Evolutionary conservation across 2,888 invertebrate species (phyloP), one percentile per base, ranked within the genome.

Genomic region (Ophioninae sp.): DNA sequence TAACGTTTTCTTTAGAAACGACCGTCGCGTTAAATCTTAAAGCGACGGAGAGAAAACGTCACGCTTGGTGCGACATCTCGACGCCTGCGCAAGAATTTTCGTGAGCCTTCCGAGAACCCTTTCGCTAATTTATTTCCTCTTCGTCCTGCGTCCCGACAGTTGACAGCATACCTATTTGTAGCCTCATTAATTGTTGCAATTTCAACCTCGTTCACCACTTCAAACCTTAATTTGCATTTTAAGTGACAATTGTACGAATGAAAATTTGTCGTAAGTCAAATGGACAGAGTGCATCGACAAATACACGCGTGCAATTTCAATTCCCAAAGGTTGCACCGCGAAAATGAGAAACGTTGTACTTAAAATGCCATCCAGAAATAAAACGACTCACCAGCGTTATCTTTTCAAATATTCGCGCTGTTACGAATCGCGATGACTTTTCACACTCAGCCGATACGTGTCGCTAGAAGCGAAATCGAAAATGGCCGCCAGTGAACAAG

Each of bases 71-170:
- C 82, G 79, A 82, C 75, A 78, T 79, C 82, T 59, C 65, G 83
- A 84, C 83, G 84, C 84, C 84, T 84, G 69, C 23, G 61, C 75
- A n/a, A 77, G 44, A 51, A 51, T 41, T 23, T 23, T 20, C 51
- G 20, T 74, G 67, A 84, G 30, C 81, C 74, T 84, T 84, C 83
- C 61, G 51, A 72, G 83, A 81, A 84, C 71, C 79, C 44, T 79
- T 83, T 77, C 30, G 65, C 72, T 17, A 22, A 69, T 10, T 39
- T 39, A n/a, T 20, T 13, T 68, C 59, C 58, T 22, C 37, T 51
- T 74, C 64, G 17, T 71, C 59, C 61, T 59, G 63, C 39, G 37
- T 56, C 22, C 41, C 61, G 30, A 44, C n/a, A 17, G 8, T 39
- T 59, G 20, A 59, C 59, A 59, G n/a, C 22, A 8, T 22, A 6